Evolutionary conservation across 2,888 invertebrate genomes (phyloP).

Genomic region (Epistrophe eligans): DNA sequence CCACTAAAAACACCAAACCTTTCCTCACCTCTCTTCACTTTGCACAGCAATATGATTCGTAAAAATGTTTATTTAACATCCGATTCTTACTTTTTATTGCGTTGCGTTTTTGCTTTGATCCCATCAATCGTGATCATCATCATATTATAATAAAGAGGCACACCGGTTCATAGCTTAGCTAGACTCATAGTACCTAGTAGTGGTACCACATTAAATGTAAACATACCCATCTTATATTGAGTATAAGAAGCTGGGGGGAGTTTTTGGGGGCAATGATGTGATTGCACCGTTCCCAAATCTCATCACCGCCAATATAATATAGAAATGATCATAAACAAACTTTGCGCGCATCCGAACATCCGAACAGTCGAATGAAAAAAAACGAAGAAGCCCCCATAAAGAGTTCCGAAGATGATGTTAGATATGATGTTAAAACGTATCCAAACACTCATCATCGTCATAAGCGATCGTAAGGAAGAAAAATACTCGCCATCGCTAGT

Average conservation of each 20-base stretch:
- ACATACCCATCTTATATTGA: slow-evolving; percentile 60
- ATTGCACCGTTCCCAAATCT: slow-evolving; percentile 37
- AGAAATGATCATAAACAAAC: slow-evolving; percentile 69
- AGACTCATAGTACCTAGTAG: background rate
- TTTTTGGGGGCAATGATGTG: background rate
- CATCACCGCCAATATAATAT: slow-evolving; percentile 60
- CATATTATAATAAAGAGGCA: slow-evolving; percentile 74
- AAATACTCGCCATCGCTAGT: slow-evolving; percentile 39
- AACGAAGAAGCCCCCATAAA: slow-evolving; percentile 14
- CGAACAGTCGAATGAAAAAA: background rate
- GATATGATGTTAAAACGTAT: slow-evolving; percentile 59
- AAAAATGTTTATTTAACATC: slow-evolving; percentile 71
- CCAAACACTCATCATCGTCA: slow-evolving; percentile 73
- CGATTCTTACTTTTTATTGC: slow-evolving; percentile 74
- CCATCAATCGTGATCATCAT: slow-evolving; percentile 74
- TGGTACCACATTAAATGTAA: slow-evolving; percentile 62
- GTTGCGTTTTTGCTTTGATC: slow-evolving; percentile 70
- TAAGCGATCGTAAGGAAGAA: slow-evolving; percentile 73
- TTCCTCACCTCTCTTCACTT: slow-evolving; percentile 49
- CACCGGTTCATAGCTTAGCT: slow-evolving; percentile 53
- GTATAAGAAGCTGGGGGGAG: background rate
- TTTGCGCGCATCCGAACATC: slow-evolving; percentile 49
- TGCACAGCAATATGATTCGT: slow-evolving; percentile 26
- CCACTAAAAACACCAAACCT: slow-evolving; percentile 44
- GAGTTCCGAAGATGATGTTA: slow-evolving; percentile 49